phyloP scores from a whole-genome alignment of 2,113 vertebrate species.

The Galbula dea region DNA sequence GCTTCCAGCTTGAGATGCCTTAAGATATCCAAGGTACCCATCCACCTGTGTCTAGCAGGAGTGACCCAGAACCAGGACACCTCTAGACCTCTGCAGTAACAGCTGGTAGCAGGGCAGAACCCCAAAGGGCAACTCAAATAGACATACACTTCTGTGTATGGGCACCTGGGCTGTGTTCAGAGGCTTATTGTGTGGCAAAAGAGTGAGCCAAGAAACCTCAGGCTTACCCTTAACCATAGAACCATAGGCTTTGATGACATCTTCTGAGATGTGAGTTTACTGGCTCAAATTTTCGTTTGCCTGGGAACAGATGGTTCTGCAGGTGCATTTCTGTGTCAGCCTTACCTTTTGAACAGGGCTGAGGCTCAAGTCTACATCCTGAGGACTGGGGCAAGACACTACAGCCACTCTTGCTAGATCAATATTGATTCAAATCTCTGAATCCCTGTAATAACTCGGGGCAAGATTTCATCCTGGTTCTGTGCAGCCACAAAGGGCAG shows the following conservation, averaged over 20 bases:
- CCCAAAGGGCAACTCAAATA: not conserved
- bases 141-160: not conserved
- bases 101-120: not conserved
- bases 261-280: not conserved
- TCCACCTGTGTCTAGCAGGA: not conserved
- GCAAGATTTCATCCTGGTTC: not conserved
- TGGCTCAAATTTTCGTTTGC: accelerated
- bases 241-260: not conserved
- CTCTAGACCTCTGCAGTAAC: not conserved
- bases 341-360: not conserved
- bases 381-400: not conserved
- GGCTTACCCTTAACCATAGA: not conserved
- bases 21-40: not conserved
- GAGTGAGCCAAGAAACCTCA: not conserved
- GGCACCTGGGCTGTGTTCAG: not conserved
- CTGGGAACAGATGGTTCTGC: not conserved
- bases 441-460: not conserved
- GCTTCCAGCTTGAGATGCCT: not conserved
- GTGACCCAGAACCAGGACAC: not conserved
- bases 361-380: not conserved
- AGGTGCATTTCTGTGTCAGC: not conserved
- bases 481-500: not conserved
- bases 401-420: not conserved
- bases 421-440: not conserved
- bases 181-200: not conserved